Evolutionary conservation across 2,113 vertebrate genomes (phyloP).

Genomic region (Paratilapia polleni): DNA sequence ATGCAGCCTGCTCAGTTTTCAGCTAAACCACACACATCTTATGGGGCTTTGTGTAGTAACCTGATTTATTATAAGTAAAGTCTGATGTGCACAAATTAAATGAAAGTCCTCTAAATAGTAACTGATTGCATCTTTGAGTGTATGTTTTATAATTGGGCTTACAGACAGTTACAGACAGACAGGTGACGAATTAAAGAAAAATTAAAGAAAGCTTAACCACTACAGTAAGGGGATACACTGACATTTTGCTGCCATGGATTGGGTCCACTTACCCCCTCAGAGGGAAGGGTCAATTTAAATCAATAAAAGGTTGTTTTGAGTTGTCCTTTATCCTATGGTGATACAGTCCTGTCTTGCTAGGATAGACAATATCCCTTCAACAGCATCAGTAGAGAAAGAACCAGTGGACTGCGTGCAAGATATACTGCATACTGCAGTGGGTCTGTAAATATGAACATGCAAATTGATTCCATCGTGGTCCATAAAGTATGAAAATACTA

Average conservation of each 20-base stretch:
- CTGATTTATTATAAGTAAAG: not conserved
- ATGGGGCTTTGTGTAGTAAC: not conserved
- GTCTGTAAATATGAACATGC: constrained; percentile 24
- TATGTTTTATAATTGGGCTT: not conserved
- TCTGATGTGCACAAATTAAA: not conserved
- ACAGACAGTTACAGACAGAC: not conserved
- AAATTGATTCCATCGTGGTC: constrained; percentile 18
- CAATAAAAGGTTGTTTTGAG: not conserved
- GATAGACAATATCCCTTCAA: not conserved
- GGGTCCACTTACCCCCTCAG: not conserved
- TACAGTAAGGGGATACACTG: not conserved
- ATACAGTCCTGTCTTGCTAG: not conserved
- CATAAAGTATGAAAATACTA: not conserved
- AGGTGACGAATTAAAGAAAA: not conserved
- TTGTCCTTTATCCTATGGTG: not conserved
- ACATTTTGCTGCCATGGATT: not conserved
- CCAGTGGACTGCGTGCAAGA: not conserved
- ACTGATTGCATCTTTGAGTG: not conserved
- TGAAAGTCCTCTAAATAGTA: too few relatives aligned
- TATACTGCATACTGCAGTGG: not conserved
- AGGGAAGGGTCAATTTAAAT: not conserved
- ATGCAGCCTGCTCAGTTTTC: not conserved
- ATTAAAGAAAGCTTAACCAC: not conserved
- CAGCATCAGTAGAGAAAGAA: not conserved
- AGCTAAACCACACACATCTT: not conserved